Evolutionary conservation across 2,888 invertebrate species (phyloP).

Genomic region (Andrena fulva): DNA sequence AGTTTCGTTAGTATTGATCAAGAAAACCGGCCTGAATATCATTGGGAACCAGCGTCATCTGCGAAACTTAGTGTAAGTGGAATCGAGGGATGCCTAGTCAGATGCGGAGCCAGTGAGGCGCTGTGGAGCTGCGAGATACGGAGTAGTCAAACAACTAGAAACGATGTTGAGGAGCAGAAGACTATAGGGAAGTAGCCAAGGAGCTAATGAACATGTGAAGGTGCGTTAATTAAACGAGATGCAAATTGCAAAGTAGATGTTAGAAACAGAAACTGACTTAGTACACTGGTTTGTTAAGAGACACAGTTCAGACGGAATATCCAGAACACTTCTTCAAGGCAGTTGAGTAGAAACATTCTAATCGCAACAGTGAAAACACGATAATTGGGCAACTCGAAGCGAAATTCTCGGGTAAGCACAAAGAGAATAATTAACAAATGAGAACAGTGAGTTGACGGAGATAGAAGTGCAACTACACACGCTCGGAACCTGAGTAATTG

Average conservation of each 20-base stretch:
- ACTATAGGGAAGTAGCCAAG: not conserved
- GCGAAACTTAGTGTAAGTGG: constrained; percentile 28
- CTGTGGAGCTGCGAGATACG: too few species aligned
- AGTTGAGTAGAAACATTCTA: too few species aligned
- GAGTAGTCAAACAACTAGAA: too few species aligned
- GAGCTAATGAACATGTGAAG: not conserved
- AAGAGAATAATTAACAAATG: constrained; percentile 26
- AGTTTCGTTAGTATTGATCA: not conserved
- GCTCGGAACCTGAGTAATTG: not conserved
- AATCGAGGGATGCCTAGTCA: not conserved
- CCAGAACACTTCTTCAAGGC: not conserved
- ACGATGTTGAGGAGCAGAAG: too few species aligned
- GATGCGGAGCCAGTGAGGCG: not conserved
- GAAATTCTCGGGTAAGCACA: constrained; percentile 7
- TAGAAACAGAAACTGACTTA: too few species aligned
- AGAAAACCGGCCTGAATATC: not conserved
- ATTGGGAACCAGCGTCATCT: not conserved
- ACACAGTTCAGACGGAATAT: not conserved
- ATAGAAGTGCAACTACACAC: not conserved
- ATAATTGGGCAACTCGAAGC: constrained; percentile 7
- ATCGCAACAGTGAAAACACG: not conserved
- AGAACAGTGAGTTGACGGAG: not conserved
- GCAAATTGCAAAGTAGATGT: too few species aligned
- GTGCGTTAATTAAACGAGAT: not conserved
- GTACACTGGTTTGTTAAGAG: too few species aligned